Evolutionary conservation across 1,140 invertebrate species (phyloP).

Genomic region (Pomacea maculata): DNA sequence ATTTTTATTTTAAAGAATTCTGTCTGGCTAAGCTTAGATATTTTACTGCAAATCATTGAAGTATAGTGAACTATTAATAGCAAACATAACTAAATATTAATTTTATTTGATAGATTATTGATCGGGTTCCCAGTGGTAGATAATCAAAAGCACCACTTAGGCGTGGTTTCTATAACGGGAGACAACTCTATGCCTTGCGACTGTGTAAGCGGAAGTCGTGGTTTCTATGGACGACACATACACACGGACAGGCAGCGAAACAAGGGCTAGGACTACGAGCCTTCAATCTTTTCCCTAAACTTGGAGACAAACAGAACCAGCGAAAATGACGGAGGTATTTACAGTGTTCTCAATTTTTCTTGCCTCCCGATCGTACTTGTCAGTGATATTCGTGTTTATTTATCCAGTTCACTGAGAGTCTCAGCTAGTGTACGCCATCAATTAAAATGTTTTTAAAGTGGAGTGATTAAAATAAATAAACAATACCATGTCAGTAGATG

Average conservation of each 20-base stretch:
- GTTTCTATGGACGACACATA: slow-evolving; percentile 2
- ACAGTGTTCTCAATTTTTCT: background rate
- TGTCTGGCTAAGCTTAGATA: no score
- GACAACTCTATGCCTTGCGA: slow-evolving; percentile 1
- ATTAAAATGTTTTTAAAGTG: no score
- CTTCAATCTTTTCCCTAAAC: background rate
- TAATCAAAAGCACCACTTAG: no score
- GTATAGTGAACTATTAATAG: no score
- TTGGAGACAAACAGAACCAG: background rate
- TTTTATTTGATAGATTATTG: no score
- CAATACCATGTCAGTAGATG: background rate
- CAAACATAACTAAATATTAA: no score
- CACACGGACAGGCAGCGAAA: background rate
- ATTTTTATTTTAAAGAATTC: no score
- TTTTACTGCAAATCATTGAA: no score
- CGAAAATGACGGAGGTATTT: slow-evolving; percentile 19
- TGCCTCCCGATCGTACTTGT: background rate
- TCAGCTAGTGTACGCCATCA: no score
- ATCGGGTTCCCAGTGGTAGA: no score
- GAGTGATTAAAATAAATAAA: background rate
- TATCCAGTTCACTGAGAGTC: no score
- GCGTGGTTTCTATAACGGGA: background rate
- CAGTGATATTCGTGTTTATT: no score
- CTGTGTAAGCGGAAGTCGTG: background rate
- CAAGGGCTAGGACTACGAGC: background rate